phyloP scores from a whole-genome alignment of 1,140 invertebrate genomes.

The Drosophila gunungcola region DNA sequence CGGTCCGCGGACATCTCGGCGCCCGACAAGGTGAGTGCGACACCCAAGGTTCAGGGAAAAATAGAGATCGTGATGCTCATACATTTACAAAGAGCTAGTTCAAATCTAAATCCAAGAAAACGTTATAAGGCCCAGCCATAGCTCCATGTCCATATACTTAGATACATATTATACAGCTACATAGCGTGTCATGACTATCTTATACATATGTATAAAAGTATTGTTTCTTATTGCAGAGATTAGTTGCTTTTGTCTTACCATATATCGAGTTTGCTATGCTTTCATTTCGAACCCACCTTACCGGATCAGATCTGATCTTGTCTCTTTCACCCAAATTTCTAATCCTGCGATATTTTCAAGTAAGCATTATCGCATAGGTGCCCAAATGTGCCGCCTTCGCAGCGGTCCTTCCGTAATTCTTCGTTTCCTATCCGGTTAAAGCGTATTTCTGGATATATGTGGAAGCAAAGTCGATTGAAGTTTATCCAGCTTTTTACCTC shows the following conservation, averaged over 20 bases:
- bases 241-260: conserved; percentile 64
- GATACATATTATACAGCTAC: conserved; percentile 51
- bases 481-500: background rate
- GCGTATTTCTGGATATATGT: conserved; percentile 1
- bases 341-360: background rate
- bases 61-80: conserved; percentile 12
- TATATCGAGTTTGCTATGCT: conserved; percentile 64
- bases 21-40: conserved; percentile 88
- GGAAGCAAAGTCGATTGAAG: background rate
- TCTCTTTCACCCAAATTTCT: conserved; percentile 1
- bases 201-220: conserved; percentile 58
- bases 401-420: background rate
- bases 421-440: background rate
- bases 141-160: conserved; percentile 46
- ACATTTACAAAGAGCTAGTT: conserved; percentile 40
- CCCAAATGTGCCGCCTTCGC: background rate
- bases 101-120: conserved; percentile 16
- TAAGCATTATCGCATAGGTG: background rate
- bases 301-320: conserved; percentile 13
- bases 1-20: conserved; percentile 88
- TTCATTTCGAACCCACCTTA: conserved; percentile 41
- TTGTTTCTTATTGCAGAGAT: conserved; percentile 59
- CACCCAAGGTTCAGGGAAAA: background rate
- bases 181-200: conserved; percentile 56
- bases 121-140: conserved; percentile 5